Percentiles rank a stretch among this genome's conserved stretches.
These are phyloP conservation scores for Ellobius talpinus DNA, from an alignment of 2,113 vertebrate genomes.

Conservation along the genomic window DNA sequence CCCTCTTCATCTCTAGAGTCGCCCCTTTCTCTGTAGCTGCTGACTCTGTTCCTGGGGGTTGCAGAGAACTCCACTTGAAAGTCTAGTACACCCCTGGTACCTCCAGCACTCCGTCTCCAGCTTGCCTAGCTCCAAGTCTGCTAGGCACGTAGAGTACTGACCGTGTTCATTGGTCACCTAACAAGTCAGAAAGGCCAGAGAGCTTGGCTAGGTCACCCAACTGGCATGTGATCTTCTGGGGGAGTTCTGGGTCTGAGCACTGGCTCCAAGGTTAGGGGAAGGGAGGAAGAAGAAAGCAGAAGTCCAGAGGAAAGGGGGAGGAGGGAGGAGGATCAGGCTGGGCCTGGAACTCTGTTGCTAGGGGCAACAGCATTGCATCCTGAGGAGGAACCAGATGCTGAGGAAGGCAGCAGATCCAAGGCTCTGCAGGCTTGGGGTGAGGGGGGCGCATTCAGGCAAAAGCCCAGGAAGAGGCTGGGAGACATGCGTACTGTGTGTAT, in stretches of 20 bases:
- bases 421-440: not conserved
- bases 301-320: not conserved
- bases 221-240: not conserved
- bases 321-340: not conserved
- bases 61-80: not conserved
- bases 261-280: slow-evolving; percentile 14
- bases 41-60: not conserved
- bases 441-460: not conserved
- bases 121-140: not conserved
- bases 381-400: slow-evolving; percentile 36
- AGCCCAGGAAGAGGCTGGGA: not conserved
- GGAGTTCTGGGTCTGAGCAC: not conserved
- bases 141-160: not conserved
- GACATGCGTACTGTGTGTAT: not conserved
- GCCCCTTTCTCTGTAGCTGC: not conserved
- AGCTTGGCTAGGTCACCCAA: no score
- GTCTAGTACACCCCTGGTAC: not conserved
- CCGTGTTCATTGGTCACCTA: not conserved
- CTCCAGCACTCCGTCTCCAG: not conserved
- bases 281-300: not conserved
- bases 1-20: not conserved
- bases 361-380: slow-evolving; percentile 53
- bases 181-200: not conserved
- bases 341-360: slow-evolving; percentile 58
- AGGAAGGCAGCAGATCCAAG: not conserved